Evolutionary conservation across 2,888 invertebrate species (phyloP), one percentile per base, ranked within the genome.

Genomic region (Halictus quadricinctus): DNA sequence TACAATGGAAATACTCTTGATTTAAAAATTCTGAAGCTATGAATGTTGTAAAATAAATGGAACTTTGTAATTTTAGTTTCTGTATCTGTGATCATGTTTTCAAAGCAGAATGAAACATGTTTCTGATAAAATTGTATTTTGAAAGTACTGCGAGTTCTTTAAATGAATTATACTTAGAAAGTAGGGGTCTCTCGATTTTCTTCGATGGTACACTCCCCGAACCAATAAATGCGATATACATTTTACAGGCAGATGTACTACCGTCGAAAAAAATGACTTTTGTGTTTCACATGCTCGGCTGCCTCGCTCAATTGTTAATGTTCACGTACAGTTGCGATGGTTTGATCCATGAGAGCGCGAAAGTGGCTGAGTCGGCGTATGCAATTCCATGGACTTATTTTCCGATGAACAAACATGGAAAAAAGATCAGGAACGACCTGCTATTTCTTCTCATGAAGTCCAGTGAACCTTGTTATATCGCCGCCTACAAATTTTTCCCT

Each of bases 401-500:
- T 8, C 41, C 77, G n/a, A 77, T 77, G 69, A 77, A 36, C 10
- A 41, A 25, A 29, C 7, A 54, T 43, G 77, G 77, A 21, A 70
- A 12, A 41, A 41, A 25, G 43, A 15, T 70, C 25, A 29, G 77
- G 18, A 46, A 29, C 7, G 60, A 76, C 15, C 0, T 25, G 41
- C 7, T 21, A 21, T 46, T 76, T 41, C n/a, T 81, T 29, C n/a
- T 83, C 15, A 50, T 79, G 60, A 70, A 25, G 29, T 29, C 69
- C 15, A 70, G 25, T 6, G 13, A 18, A 25, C 84, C 91, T 0
- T 88, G 80, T 29, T 76, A 54, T 29, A 43, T 88, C 15, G 80
- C 87, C 7, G 89, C 85, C 15, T 83, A 77, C 25, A 81, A 81
- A 41, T 88, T 88, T 70, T 89, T 83, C 54, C 75, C 82, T 2